Percentiles rank a stretch among this genome's conserved stretches.
phyloP scores from a whole-genome alignment of 2,113 vertebrate genomes.

The Phalacrocorax aristotelis region DNA sequence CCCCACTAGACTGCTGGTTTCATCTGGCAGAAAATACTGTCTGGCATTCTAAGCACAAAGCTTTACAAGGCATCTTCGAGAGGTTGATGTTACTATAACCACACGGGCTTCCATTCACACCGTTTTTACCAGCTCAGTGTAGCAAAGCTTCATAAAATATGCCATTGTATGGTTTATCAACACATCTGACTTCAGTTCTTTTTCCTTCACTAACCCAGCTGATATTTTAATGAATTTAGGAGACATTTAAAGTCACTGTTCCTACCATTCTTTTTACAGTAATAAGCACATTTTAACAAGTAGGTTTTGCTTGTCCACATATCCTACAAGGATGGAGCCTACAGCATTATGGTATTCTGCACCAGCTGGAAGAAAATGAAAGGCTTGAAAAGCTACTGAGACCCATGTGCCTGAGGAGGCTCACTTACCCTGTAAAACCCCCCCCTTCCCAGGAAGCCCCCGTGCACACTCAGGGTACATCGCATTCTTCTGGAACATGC shows the following conservation, averaged over 20 bases:
- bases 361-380: background rate
- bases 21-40: background rate
- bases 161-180: background rate
- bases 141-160: background rate
- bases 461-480: background rate
- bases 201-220: background rate
- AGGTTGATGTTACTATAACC: accelerated
- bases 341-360: background rate
- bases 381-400: background rate
- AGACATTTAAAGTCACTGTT: background rate
- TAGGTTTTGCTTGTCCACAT: background rate
- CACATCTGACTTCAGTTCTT: background rate
- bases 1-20: background rate
- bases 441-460: background rate
- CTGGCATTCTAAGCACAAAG: background rate
- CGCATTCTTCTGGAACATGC: background rate
- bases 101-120: background rate
- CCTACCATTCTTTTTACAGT: background rate
- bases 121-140: background rate
- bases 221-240: background rate
- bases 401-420: background rate
- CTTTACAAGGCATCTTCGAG: background rate
- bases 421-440: background rate
- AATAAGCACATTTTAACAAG: background rate
- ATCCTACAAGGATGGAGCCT: background rate